phyloP scores from a whole-genome alignment of 2,113 vertebrate species.

The Corythornis madagascariensis region DNA sequence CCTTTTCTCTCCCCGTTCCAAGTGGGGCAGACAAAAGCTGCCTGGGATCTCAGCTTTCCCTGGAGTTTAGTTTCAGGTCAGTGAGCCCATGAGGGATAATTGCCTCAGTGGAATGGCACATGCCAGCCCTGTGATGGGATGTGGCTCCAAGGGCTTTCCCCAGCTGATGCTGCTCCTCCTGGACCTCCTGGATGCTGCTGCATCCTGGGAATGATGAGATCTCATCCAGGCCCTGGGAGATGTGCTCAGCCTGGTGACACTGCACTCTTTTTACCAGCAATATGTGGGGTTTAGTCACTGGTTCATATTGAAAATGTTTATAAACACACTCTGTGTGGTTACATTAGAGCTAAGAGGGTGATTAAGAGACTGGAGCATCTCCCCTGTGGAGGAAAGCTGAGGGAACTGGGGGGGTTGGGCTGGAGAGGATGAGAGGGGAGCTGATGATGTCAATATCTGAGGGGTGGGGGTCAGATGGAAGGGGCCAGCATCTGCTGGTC shows the following conservation, averaged over 20 bases:
- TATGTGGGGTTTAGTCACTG: accelerated
- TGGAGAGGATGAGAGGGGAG: too few species aligned
- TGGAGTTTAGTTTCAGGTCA: conserved; percentile 48
- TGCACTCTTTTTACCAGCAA: background rate
- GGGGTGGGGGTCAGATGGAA: too few species aligned
- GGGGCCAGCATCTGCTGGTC: background rate
- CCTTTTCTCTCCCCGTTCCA: accelerated
- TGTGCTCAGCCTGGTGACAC: background rate
- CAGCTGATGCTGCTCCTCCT: background rate
- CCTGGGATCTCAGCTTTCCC: background rate
- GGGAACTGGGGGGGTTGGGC: too few species aligned
- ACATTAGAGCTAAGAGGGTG: background rate
- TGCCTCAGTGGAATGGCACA: background rate
- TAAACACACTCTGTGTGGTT: background rate
- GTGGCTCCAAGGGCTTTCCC: background rate
- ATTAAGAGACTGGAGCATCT: too few species aligned
- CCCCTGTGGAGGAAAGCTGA: too few species aligned
- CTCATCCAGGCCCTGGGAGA: background rate
- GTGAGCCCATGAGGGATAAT: background rate
- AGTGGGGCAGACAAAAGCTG: background rate
- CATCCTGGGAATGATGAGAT: background rate
- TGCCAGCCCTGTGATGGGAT: background rate
- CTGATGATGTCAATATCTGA: too few species aligned
- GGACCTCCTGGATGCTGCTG: background rate
- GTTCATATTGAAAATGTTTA: background rate